Evolutionary conservation across 2,113 vertebrate genomes (phyloP).

Genomic region (Odontophorus gujanensis): DNA sequence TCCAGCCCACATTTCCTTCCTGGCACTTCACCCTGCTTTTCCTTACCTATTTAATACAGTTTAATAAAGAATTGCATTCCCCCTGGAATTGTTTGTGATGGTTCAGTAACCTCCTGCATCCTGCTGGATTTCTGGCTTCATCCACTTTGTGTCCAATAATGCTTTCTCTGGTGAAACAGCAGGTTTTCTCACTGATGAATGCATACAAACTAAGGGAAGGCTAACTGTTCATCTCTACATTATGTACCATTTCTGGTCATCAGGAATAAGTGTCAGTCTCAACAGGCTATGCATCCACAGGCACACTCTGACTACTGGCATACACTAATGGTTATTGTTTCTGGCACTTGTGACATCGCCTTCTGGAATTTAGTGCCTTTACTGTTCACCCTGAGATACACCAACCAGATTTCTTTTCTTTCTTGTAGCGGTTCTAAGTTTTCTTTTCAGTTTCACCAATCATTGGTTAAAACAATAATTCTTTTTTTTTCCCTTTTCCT

Average conservation of each 20-base stretch:
- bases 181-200: not conserved
- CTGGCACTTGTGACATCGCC: not conserved
- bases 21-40: not conserved
- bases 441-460: not conserved
- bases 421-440: not conserved
- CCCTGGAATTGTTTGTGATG: not conserved
- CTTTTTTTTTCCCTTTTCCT: accelerated
- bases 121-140: not conserved
- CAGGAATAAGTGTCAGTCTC: not conserved
- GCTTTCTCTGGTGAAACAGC: not conserved
- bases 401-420: not conserved
- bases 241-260: not conserved
- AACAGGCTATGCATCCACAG: not conserved
- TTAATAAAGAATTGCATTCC: not conserved
- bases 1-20: constrained; percentile 9
- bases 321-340: not conserved
- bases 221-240: not conserved
- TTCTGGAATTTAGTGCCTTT: not conserved
- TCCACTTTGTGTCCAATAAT: not conserved
- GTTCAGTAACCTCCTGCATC: not conserved
- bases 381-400: not conserved
- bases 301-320: not conserved
- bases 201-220: not conserved
- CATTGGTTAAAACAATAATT: not conserved
- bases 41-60: not conserved